Conservation (phyloP, 2,797 vertebrate species). For the Pseudopleuronectes americanus region DNA sequence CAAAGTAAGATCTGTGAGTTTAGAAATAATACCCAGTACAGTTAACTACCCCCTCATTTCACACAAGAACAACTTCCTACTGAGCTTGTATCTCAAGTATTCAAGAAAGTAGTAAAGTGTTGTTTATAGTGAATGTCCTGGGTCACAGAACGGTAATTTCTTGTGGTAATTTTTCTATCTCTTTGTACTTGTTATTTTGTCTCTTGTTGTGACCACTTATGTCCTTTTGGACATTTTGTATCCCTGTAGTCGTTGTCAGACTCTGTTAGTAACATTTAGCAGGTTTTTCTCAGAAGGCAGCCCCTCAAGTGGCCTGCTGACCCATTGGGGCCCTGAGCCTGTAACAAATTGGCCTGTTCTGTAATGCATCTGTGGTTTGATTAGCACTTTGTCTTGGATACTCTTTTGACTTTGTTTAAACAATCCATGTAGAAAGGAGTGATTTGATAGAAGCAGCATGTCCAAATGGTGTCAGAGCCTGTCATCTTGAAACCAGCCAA, state of each 20-base stretch:
- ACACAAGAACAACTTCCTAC: background rate
- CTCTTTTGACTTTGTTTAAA: conserved; percentile 23
- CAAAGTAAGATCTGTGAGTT: conserved; percentile 1
- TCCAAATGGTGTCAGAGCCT: conserved; percentile 46
- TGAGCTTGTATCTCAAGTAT: conserved; percentile 11
- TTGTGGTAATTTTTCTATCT: background rate
- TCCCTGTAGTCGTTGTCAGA: background rate
- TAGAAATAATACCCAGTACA: background rate
- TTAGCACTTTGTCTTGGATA: conserved; percentile 1
- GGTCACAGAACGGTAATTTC: background rate
- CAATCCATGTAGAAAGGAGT: conserved; percentile 27
- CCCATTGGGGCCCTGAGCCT: background rate
- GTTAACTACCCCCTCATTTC: background rate
- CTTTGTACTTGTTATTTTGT: conserved; percentile 8
- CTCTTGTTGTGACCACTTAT: conserved; percentile 2
- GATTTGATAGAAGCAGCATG: conserved; percentile 34
- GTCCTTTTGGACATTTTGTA: background rate
- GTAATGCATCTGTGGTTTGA: conserved; percentile 1
- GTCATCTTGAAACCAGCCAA: conserved; percentile 58
- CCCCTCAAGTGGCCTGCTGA: background rate
- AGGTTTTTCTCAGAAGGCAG: conserved; percentile 4
- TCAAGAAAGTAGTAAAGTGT: background rate
- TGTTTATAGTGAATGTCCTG: background rate
- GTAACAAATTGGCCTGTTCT: background rate
- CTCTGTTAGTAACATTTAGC: background rate